These are phyloP conservation scores for Ataeniobius toweri DNA, from an alignment of 2,797 vertebrate genomes.

Conservation along the genomic window DNA sequence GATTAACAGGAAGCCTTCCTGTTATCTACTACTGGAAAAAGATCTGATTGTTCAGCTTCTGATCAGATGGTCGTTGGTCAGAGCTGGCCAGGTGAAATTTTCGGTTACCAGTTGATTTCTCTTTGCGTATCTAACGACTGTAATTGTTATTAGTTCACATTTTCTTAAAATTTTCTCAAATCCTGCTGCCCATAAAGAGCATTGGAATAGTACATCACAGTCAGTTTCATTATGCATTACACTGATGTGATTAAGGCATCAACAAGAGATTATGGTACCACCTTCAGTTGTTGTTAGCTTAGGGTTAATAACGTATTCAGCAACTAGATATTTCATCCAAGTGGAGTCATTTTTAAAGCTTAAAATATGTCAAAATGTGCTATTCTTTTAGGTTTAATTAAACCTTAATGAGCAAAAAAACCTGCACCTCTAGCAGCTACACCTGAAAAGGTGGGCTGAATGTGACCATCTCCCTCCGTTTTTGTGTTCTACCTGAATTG, in stretches of 20 bases:
- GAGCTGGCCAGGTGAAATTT: too few species aligned
- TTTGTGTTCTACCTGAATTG: slow-evolving; percentile 71
- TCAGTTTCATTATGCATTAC: neutral
- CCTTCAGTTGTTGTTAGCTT: neutral
- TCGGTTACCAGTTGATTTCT: too few species aligned
- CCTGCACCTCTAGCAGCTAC: neutral
- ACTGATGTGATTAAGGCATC: neutral
- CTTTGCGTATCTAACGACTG: too few species aligned
- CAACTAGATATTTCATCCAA: neutral
- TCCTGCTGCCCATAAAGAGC: neutral
- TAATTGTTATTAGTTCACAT: neutral
- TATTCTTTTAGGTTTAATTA: neutral
- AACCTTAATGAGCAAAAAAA: neutral
- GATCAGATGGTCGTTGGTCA: too few species aligned
- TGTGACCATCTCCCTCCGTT: neutral
- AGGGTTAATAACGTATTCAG: neutral
- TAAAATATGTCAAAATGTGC: neutral
- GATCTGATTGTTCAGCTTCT: too few species aligned
- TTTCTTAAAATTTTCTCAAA: neutral
- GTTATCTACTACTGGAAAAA: too few species aligned
- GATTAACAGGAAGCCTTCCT: too few species aligned
- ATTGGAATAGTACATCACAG: neutral
- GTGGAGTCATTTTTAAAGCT: neutral
- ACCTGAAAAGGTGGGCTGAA: neutral
- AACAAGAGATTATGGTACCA: slow-evolving; percentile 15